These are phyloP conservation scores for Temnopleurus reevesii DNA, from an alignment of 53 echinoderm and acorn worm species.

Conservation along the genomic window DNA sequence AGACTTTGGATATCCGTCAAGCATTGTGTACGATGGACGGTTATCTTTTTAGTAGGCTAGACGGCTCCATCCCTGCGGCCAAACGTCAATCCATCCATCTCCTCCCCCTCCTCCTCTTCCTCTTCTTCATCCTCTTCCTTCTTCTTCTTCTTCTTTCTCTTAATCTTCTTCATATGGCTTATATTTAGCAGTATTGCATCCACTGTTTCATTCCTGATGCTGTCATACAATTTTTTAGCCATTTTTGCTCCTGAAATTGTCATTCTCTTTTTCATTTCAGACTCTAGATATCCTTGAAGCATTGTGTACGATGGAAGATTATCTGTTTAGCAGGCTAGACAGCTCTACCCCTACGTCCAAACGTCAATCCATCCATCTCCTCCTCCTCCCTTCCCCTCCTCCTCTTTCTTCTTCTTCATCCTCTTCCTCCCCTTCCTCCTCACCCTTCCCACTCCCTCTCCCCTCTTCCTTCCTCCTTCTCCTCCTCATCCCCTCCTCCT, in stretches of 20 bases:
- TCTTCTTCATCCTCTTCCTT: neutral
- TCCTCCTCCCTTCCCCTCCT: neutral
- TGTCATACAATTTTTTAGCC: no score
- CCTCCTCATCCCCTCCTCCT: neutral
- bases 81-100: conserved; percentile 80
- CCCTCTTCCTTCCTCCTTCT: no score
- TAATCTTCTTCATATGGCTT: neutral
- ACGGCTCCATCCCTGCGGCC: conserved; percentile 83
- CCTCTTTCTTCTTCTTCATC: neutral
- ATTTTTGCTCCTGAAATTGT: no score
- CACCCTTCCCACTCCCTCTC: neutral
- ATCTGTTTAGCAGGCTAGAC: conserved; percentile 76
- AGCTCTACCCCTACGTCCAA: conserved; percentile 78
- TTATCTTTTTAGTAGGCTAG: conserved; percentile 75
- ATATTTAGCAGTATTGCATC: no score
- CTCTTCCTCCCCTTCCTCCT: neutral
- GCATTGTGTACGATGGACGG: conserved; percentile 74
- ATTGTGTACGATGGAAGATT: conserved; percentile 73
- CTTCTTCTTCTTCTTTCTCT: neutral
- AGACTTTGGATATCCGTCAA: conserved; percentile 87
- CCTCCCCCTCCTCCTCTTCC: neutral
- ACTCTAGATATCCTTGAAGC: conserved; percentile 76
- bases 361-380: conserved; percentile 66
- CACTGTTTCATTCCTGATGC: no score
- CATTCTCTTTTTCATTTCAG: conserved; percentile 15